Evolutionary conservation across 1,140 invertebrate species (phyloP), one percentile per base, ranked within the genome.

Genomic region (Diprion similis): DNA sequence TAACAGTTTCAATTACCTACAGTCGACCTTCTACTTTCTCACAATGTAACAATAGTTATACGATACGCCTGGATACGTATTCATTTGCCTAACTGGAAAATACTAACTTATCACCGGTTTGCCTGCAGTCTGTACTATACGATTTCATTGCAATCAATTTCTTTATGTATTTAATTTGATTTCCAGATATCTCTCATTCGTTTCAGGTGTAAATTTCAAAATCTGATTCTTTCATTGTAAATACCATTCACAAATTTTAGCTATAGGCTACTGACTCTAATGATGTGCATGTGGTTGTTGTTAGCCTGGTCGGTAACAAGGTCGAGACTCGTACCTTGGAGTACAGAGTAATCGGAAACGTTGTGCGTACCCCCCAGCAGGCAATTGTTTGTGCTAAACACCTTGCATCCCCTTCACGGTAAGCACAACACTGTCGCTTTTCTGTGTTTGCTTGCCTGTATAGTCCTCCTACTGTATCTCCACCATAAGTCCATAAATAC

Each of bases 271-370:
- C 51, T 67, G 9, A 65, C 66, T 71, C 69, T 74, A 74, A 74
- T 68, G 17, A 71, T 24, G 19, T 67, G 70, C 78, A 79, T 80
- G 76, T 81, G 66, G 18, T 79, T 76, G 65, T 74, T 77, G 70
- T 72, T 89, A 91, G 89, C 85, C 85, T 88, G 82, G 81, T 90
- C 78, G 90, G 88, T 83, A 87, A 85, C 84, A 88, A 83, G 73
- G 82, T 90, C 88, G 90, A 91, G 84, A 89, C 78, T 82, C 87
- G 87, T 79, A 84, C 86, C 72, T 83, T 90, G 79, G 87, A 90
- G 81, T 90, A 89, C 86, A 84, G 84, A 76, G 85, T 90, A 81
- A 80, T 90, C 71, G 89, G 89, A 71, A 90, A 89, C 84, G 80
- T 88, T 70, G 70, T 82, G 64, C 73, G 8, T 76, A 82, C 66